Evolutionary conservation across 2,797 vertebrate genomes (phyloP).

Genomic region (Pempheris klunzingeri): DNA sequence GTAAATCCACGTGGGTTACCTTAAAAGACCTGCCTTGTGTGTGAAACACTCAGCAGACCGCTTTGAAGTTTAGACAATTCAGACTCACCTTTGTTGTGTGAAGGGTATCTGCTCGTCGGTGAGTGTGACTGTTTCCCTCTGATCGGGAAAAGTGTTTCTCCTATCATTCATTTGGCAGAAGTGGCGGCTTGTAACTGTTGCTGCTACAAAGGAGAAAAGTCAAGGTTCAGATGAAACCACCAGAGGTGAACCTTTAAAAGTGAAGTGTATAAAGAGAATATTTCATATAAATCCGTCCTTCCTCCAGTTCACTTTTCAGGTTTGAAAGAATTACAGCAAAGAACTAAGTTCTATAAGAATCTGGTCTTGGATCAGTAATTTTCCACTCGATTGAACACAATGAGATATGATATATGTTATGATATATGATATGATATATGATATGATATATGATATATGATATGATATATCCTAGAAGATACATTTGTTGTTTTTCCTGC

Average conservation of each 20-base stretch:
- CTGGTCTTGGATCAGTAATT: slow-evolving; percentile 6
- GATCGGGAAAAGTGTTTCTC: not conserved
- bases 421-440: no score
- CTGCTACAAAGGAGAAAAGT: slow-evolving; percentile 21
- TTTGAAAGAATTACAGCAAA: not conserved
- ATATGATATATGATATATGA: no score
- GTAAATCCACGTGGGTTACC: not conserved
- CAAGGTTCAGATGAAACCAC: slow-evolving; percentile 38
- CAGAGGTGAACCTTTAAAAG: slow-evolving; percentile 39
- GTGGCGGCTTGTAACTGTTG: slow-evolving; percentile 18
- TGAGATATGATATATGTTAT: no score
- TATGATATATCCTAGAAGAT: no score
- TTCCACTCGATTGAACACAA: slow-evolving; percentile 5
- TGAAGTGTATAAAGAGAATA: slow-evolving; percentile 26
- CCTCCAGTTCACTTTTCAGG: not conserved
- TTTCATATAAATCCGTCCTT: slow-evolving; percentile 8
- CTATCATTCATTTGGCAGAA: slow-evolving; percentile 29
- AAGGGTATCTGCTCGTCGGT: slow-evolving; percentile 57
- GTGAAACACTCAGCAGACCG: slow-evolving; percentile 19
- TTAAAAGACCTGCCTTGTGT: slow-evolving; percentile 10
- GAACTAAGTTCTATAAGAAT: not conserved
- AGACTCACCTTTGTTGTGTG: slow-evolving; percentile 40
- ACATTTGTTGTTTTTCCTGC: not conserved
- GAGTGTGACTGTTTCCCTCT: not conserved
- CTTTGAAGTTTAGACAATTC: slow-evolving; percentile 56